Evolutionary conservation across 2,113 vertebrate genomes (phyloP).

Genomic region (Nesogale talazaci): DNA sequence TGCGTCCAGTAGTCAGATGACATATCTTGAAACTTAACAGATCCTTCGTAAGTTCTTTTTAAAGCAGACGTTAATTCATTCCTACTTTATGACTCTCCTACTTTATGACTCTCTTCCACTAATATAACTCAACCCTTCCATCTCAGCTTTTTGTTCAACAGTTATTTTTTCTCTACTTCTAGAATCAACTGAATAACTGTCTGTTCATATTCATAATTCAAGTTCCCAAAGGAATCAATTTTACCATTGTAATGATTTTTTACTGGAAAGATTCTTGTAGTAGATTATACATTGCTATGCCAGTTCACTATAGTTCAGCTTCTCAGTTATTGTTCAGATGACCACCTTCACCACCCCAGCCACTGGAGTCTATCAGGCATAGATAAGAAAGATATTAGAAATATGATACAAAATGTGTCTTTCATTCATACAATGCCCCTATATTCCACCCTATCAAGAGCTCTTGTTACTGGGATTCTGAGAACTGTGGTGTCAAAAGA

Average conservation of each 20-base stretch:
- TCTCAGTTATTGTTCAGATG: background rate
- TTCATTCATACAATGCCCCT: conserved; percentile 8
- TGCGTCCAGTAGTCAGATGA: conserved; percentile 3
- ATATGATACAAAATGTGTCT: background rate
- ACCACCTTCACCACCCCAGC: background rate
- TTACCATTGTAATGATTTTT: background rate
- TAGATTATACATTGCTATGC: no score
- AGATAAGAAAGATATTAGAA: background rate
- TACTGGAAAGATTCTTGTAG: background rate
- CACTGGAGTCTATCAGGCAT: background rate
- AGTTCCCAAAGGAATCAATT: conserved; percentile 2
- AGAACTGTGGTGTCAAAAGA: background rate
- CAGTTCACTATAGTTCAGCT: background rate
- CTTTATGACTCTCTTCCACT: background rate
- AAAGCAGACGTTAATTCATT: background rate
- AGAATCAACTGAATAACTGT: background rate
- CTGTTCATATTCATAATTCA: background rate
- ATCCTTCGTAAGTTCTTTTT: background rate
- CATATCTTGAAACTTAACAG: background rate
- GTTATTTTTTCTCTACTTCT: background rate
- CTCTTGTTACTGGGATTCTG: background rate
- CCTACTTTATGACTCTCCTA: background rate
- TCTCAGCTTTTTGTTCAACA: background rate
- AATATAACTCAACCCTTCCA: background rate
- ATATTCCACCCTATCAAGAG: background rate